Conservation (phyloP, 2,113 vertebrate species). For the Brachirus orientalis region DNA sequence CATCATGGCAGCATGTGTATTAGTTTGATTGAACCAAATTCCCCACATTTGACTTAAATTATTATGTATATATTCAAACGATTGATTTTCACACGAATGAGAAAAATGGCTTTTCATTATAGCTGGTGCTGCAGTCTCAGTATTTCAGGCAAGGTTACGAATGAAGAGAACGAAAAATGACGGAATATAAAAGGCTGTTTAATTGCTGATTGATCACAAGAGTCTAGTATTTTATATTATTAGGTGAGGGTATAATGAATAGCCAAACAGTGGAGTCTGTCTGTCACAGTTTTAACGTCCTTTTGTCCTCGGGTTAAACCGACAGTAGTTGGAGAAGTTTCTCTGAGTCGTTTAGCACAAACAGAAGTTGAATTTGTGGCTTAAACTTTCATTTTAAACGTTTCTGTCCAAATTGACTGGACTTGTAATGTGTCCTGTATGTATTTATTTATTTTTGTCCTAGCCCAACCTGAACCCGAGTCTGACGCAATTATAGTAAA, state of each 20-base stretch:
- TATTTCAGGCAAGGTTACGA: conserved; percentile 65
- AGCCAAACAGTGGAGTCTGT: conserved; percentile 22
- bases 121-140: conserved; percentile 49
- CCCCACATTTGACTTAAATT: conserved; percentile 14
- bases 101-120: conserved; percentile 26
- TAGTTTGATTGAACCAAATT: conserved; percentile 52
- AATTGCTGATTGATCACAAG: conserved; percentile 73
- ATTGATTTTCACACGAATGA: conserved; percentile 20
- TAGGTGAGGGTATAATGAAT: conserved; percentile 53
- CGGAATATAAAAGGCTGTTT: conserved; percentile 71
- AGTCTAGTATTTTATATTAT: conserved; percentile 59
- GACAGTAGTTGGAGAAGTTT: no score
- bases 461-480: no score
- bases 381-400: no score
- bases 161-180: conserved; percentile 51
- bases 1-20: conserved; percentile 32
- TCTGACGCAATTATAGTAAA: no score
- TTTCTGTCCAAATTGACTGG: no score
- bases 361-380: no score
- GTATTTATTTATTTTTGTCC: no score
- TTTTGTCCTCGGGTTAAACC: no score
- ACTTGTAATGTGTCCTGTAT: no score
- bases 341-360: no score
- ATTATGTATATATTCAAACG: conserved; percentile 25
- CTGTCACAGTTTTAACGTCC: conserved; percentile 10